Conservation (phyloP, 1,140 invertebrate species). For the Choristoneura fumiferana region DNA sequence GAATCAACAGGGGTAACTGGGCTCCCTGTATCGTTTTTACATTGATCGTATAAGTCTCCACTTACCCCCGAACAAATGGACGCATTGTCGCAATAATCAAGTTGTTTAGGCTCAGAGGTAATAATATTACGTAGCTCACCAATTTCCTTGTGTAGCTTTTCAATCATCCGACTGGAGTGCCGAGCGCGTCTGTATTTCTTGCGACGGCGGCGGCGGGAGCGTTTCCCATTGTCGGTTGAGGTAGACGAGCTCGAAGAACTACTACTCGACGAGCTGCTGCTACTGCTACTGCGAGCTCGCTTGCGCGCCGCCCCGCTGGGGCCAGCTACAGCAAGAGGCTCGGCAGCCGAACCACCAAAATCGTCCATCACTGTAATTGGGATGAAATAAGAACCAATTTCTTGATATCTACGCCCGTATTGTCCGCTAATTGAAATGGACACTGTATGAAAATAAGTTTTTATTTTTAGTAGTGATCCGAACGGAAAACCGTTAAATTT, state of each 20-base stretch:
- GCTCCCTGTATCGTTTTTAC: not conserved
- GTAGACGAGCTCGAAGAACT: not conserved
- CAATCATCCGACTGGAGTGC: not conserved
- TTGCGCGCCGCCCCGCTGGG: no score
- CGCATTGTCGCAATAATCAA: not conserved
- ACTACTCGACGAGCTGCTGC: not conserved
- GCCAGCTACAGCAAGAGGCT: no score
- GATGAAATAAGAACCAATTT: no score
- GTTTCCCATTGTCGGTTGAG: not conserved
- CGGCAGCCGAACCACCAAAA: no score
- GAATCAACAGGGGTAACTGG: not conserved
- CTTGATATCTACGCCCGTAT: no score
- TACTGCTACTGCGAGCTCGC: no score
- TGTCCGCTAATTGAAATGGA: no score
- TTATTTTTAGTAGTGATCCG: no score
- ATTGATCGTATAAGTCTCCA: not conserved
- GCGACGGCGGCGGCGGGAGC: not conserved
- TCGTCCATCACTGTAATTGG: no score
- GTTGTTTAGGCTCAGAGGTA: not conserved
- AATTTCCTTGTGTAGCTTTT: conserved; percentile 5
- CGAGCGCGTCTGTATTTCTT: not conserved
- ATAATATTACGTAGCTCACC: not conserved
- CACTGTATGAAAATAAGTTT: no score
- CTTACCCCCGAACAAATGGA: not conserved
- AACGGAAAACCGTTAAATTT: no score